phyloP scores from a whole-genome alignment of 2,888 invertebrate genomes.

The Cistogaster globosa region DNA sequence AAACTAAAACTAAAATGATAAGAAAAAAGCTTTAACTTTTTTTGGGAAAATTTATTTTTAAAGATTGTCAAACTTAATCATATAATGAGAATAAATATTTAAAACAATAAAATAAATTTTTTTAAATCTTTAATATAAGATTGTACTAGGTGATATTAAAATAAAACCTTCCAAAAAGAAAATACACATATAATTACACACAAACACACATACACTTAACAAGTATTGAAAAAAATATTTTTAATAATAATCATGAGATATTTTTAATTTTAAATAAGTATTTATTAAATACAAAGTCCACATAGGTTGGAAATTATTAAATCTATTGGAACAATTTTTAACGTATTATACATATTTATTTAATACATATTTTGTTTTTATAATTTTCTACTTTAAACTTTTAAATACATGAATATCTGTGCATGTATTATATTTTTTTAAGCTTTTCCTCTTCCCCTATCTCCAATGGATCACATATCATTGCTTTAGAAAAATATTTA shows the following conservation, averaged over 20 bases:
- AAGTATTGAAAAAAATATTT: slow-evolving; percentile 36
- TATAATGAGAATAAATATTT: slow-evolving; percentile 45
- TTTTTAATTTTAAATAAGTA: slow-evolving; percentile 37
- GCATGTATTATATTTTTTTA: slow-evolving; percentile 18
- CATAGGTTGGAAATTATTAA: slow-evolving; percentile 24
- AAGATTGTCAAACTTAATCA: slow-evolving; percentile 63
- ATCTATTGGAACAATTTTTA: slow-evolving; percentile 13
- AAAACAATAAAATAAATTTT: slow-evolving; percentile 57
- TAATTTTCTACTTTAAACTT: too few relatives aligned
- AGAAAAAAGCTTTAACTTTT: slow-evolving; percentile 69
- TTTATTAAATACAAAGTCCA: slow-evolving; percentile 48
- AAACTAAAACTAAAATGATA: slow-evolving; percentile 39
- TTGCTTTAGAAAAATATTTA: slow-evolving; percentile 71
- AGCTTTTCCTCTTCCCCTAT: slow-evolving; percentile 22
- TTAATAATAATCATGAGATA: slow-evolving; percentile 31
- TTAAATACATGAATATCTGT: too few relatives aligned
- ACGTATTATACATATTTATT: background rate
- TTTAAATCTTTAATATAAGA: slow-evolving; percentile 54
- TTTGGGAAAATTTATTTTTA: slow-evolving; percentile 51
- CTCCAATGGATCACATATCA: slow-evolving; percentile 67
- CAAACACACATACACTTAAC: slow-evolving; percentile 25
- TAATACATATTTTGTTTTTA: too few relatives aligned
- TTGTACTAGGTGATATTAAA: slow-evolving; percentile 67
- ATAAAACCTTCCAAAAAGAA: slow-evolving; percentile 68
- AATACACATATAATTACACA: slow-evolving; percentile 24